A percentile compares a stretch with the other conserved stretches of the same genome.
phyloP scores from a whole-genome alignment of 2,888 invertebrate genomes.

The Harmothoe impar region DNA sequence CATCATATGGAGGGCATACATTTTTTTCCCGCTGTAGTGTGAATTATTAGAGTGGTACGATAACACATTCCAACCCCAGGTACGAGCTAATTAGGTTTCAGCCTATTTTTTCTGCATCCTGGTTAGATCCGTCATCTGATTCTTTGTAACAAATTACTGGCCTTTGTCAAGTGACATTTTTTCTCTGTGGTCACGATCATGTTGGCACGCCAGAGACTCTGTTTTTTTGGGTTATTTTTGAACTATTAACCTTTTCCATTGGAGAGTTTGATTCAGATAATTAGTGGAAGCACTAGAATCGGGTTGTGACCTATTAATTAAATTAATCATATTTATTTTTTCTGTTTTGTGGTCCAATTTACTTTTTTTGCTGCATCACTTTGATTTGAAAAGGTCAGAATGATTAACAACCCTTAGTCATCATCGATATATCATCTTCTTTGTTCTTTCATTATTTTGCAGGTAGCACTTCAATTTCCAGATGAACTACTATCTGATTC shows the following conservation, averaged over 20 bases:
- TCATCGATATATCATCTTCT: background rate
- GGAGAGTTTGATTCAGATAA: background rate
- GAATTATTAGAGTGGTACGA: too few species aligned
- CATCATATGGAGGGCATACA: too few species aligned
- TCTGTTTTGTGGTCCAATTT: background rate
- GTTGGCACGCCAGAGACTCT: background rate
- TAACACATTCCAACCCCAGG: too few species aligned
- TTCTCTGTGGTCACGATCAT: background rate
- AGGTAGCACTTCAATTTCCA: conserved; percentile 96
- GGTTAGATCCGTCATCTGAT: too few species aligned
- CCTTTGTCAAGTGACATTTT: background rate
- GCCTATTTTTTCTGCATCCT: too few species aligned
- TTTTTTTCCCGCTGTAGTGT: too few species aligned
- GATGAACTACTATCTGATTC: conserved; percentile 90
- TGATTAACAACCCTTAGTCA: background rate
- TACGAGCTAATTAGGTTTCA: too few species aligned
- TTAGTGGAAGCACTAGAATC: background rate
- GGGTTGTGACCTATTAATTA: background rate
- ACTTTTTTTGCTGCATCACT: conserved; percentile 21
- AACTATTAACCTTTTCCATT: background rate
- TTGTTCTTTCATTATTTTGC: conserved; percentile 53
- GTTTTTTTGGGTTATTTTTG: background rate
- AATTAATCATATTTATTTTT: background rate
- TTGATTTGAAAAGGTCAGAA: background rate
- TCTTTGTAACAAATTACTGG: background rate